Evolutionary conservation across 2,888 invertebrate species (phyloP), one percentile per base, ranked within the genome.

Genomic region (Leptura quadrifasciata): DNA sequence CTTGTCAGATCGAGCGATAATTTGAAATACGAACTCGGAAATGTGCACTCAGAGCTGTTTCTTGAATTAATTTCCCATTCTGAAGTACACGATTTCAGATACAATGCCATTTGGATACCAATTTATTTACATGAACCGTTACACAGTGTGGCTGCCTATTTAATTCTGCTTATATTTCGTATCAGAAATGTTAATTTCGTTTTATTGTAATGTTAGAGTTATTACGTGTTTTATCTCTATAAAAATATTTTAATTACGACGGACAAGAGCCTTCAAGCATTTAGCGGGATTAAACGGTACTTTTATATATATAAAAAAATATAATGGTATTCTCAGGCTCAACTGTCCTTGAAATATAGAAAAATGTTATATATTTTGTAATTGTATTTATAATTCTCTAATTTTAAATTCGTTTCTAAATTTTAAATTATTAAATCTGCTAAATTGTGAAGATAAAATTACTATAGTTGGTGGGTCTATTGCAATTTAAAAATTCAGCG

Each of bases 21-120:
- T 88, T 88, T 88, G 88, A 88, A 84, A 86, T 88, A 88, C 87
- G 85, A 84, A 88, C 87, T 88, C 88, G 88, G 88, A 88, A 88
- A 88, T 85, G 85, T 82, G 82, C 82, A 84, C 81, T 81, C 83
- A 80, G 80, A 81, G 83, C 82, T 83, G 85, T 85, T 87, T 86
- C 86, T 84, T 88, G 88, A 87, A 88, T 88, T 88, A 88, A 88
- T 88, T 88, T 86, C 86, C 85, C 87, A 88, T 88, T 85, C 85
- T 80, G 75, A 88, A 21, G 86, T 80, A 85, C 86, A 85, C 85
- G 86, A 85, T 83, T 85, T 76, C 79, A 78, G 84, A 85, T 85
- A 85, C 84, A 84, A 85, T 84, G 81, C 82, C 81, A 81, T 83
- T 84, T 82, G 76, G 79, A 79, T 82, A 80, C 79, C 80, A 81